These are phyloP conservation scores for Phenganax subtilis DNA, from an alignment of 92 coral and sea anemone genomes.

Conservation along the genomic window DNA sequence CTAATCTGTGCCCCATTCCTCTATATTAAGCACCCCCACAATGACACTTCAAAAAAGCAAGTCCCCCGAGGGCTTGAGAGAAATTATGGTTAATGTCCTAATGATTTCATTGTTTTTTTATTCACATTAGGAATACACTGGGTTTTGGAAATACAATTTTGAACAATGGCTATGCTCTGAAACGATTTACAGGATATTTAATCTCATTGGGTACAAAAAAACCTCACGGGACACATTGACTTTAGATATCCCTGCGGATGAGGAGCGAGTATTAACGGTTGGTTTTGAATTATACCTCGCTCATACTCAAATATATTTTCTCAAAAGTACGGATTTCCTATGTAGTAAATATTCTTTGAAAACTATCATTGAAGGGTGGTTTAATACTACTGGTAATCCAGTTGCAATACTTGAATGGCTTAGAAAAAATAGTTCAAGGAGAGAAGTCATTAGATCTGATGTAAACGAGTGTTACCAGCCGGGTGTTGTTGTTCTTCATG, in stretches of 20 bases:
- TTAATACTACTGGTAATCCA: conserved; percentile 9
- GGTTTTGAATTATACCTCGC: conserved; percentile 33
- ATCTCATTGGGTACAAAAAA: conserved; percentile 8
- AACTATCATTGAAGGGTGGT: conserved; percentile 4
- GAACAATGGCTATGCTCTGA: conserved; percentile 18
- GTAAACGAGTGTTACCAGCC: background rate
- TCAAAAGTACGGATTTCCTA: background rate
- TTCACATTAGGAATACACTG: conserved; percentile 17
- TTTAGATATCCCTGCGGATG: background rate
- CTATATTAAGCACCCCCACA: too few species aligned
- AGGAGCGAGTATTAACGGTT: conserved; percentile 4
- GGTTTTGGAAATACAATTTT: conserved; percentile 34
- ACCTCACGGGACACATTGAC: background rate
- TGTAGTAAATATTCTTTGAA: conserved; percentile 3
- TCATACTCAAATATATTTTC: conserved; percentile 14
- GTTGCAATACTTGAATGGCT: conserved; percentile 10
- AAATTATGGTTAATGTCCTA: background rate
- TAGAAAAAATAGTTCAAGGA: background rate
- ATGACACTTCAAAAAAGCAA: too few species aligned
- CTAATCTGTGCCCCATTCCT: too few species aligned
- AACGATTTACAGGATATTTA: background rate
- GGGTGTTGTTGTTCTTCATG: background rate
- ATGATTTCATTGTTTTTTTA: background rate
- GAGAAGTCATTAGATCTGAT: background rate
- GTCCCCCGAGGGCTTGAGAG: too few species aligned